Evolutionary conservation across 1,140 invertebrate genomes (phyloP).

Genomic region (Drosophila setifemur): DNA sequence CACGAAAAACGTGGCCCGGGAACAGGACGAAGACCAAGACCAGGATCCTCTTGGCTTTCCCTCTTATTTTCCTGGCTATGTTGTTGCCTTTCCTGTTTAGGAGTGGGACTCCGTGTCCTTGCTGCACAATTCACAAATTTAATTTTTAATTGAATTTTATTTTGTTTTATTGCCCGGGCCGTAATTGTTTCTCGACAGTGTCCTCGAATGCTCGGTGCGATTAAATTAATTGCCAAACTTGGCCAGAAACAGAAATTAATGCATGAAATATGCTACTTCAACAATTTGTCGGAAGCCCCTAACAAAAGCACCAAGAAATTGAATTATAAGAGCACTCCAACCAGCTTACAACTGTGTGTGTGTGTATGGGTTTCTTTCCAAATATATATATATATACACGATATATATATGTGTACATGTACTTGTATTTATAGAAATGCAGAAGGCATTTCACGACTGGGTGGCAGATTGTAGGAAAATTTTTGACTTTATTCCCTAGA

Average conservation of each 20-base stretch:
- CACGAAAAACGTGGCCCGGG: constrained; percentile 11
- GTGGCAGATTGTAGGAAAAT: constrained; percentile 16
- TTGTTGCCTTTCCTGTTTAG: background rate
- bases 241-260: constrained; percentile 49
- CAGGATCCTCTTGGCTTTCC: background rate
- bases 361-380: no score
- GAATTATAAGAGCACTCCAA: constrained; percentile 57
- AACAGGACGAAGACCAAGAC: background rate
- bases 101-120: background rate
- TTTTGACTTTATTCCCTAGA: constrained; percentile 33
- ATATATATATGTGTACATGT: constrained; percentile 2
- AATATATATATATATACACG: constrained; percentile 12
- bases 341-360: background rate
- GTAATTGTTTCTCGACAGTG: constrained; percentile 46
- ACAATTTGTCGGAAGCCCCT: constrained; percentile 53
- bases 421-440: constrained; percentile 19
- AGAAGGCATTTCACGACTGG: constrained; percentile 31
- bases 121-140: constrained; percentile 34
- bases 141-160: constrained; percentile 44
- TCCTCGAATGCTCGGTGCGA: constrained; percentile 37
- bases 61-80: background rate
- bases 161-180: constrained; percentile 27
- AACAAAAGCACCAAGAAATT: constrained; percentile 55
- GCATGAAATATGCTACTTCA: constrained; percentile 58
- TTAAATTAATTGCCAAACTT: constrained; percentile 69